phyloP scores from a whole-genome alignment of 2,888 invertebrate genomes.

The Choristoneura rosaceana region DNA sequence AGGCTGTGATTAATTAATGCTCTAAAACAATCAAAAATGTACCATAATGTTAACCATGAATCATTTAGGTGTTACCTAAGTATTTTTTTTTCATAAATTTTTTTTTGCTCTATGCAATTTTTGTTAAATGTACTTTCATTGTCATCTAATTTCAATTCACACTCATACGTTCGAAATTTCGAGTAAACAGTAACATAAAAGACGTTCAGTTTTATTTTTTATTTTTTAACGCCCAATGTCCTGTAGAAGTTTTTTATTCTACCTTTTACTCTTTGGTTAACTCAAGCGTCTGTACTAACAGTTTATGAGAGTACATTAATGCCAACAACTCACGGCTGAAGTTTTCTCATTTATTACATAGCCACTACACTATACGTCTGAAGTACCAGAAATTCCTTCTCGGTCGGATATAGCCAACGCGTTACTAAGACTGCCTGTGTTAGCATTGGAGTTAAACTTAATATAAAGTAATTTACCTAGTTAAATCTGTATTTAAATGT shows the following conservation, averaged over 20 bases:
- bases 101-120: too few relatives aligned
- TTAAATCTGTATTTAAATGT: too few relatives aligned
- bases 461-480: background rate
- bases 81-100: too few relatives aligned
- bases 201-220: too few relatives aligned
- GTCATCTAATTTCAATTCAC: too few relatives aligned
- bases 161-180: too few relatives aligned
- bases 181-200: too few relatives aligned
- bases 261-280: constrained; percentile 3
- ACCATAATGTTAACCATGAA: too few relatives aligned
- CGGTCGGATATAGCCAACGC: background rate
- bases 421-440: background rate
- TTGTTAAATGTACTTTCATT: too few relatives aligned
- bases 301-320: constrained; percentile 42
- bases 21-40: too few relatives aligned
- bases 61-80: too few relatives aligned
- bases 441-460: background rate
- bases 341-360: constrained; percentile 42
- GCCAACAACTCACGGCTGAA: constrained; percentile 34
- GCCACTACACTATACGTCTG: constrained; percentile 23
- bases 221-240: background rate
- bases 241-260: background rate
- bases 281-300: constrained; percentile 25
- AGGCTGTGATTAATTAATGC: too few relatives aligned
- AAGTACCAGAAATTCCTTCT: constrained; percentile 15